Base-by-base conservation (phyloP, 2,113 vertebrate species). In the Sinocyclocheilus maitianheensis region DNA sequence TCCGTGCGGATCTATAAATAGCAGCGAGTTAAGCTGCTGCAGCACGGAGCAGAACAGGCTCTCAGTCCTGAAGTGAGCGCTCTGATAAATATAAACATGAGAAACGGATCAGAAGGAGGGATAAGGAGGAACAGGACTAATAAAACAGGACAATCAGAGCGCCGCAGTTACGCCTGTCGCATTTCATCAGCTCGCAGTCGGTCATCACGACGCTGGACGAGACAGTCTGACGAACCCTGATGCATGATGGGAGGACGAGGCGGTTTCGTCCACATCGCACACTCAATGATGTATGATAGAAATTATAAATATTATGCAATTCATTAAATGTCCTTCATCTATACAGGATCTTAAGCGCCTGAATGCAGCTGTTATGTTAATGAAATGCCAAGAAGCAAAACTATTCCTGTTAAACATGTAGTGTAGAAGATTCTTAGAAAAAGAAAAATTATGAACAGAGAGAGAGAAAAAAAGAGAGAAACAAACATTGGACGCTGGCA, bases 1-100 rank as follows among this genome's bases (percentile, higher is more conserved):
- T 91, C 85, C 85, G 62, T 63, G 87, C 3, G 77, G 0, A 86
- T 89, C 93, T 94, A 94, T 91, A 94, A 93, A 94, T 94, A 94
- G 90, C 77, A 12, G 65, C 0, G 85, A 90, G 92, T 92, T 94
- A 93, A 93, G 91, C 91, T 85, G 87, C 91, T 91, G 91, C 90
- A 91, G 93, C 81, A 90, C 92, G 88, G 93, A 92, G 92, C 30
- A 30, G 30, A 30, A 30, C 91, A 93, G 91, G 34, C 51, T 81
- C n/a, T 60, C 20, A 18, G 62, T 63, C 14, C 9, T 46, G 43
- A 43, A 43, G 8, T 1, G 9, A 46, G 43, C 2, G 10, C 30
- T 69, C 9, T 0, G 65, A 69, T 18, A 3, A 34, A 69, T 37
- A 20, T 37, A 24, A 11, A 26, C 67, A 72, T 74, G 37, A 81